Evolutionary conservation across 2,113 vertebrate species (phyloP), one percentile per base, ranked within the genome.

Genomic region (Excalfactoria chinensis): DNA sequence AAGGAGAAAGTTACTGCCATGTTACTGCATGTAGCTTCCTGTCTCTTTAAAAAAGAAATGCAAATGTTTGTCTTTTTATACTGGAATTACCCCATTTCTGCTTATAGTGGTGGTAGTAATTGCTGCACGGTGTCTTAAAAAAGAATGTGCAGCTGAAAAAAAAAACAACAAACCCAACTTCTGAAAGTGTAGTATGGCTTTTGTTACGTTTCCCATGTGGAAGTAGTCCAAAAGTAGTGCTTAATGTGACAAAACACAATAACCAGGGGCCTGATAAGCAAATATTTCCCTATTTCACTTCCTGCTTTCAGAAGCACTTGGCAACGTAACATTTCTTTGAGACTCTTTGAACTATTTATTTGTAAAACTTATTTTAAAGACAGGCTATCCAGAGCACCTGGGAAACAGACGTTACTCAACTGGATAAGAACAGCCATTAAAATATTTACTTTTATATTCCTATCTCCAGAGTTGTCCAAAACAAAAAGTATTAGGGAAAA

Each of bases 231-330:
- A 43, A 88, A 92, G 18, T 20, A 15, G 30, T 66, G 44, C 28
- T 88, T 84, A 56, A 48, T 77, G 51, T 60, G 44, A 41, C 62
- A 71, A 77, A 90, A 84, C 8, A 56, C 32, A 67, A 8, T 44
- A 76, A 35, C 20, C 59, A 87, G 44, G 58, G 35, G 25, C 48
- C 73, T 70, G 28, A 93, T 74, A 69, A 85, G 34, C 58, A 75
- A 91, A 71, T 25, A 55, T 84, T 96, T 95, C 62, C 30, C 21
- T 77, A 11, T 95, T 94, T 78, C 28, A 51, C 49, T 87, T 93
- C 70, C 73, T 89, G 43, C 13, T 88, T 91, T 74, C 41, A 56
- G 5, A 86, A 55, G 19, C 19, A 40, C 35, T 51, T 59, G 63
- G 5, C 46, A 79, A 59, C 66, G 46, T 95, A 86, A 69, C 72